Conservation (phyloP, 1,140 invertebrate species). For the Aphelenchoides fujianensis region DNA sequence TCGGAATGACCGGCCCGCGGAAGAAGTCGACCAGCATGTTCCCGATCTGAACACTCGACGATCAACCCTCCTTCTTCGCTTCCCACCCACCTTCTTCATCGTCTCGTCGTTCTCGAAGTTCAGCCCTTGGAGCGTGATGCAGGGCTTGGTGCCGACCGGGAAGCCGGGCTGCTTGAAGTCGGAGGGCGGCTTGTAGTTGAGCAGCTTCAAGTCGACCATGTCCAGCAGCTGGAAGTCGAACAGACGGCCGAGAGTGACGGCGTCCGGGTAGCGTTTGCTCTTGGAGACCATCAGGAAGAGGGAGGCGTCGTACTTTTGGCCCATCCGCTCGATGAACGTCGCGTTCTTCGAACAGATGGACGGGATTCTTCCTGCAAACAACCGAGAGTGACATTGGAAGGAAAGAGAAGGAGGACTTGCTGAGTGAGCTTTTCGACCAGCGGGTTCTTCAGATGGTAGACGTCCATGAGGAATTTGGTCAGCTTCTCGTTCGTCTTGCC, state of each 20-base stretch:
- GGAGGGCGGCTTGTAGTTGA: constrained; percentile 74
- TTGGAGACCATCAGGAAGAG: constrained; percentile 85
- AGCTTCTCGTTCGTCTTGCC: constrained; percentile 76
- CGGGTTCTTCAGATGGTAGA: constrained; percentile 68
- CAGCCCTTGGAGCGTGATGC: constrained; percentile 87
- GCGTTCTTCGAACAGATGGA: constrained; percentile 80
- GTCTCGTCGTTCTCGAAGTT: constrained; percentile 78
- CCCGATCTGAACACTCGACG: too few species aligned
- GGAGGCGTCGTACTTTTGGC: constrained; percentile 79
- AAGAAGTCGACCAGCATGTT: constrained; percentile 88
- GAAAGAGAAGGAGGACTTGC: constrained; percentile 36
- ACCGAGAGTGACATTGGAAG: constrained; percentile 6
- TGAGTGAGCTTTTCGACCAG: constrained; percentile 62
- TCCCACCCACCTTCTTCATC: constrained; percentile 72
- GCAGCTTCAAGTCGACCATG: constrained; percentile 90
- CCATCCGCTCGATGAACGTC: constrained; percentile 78
- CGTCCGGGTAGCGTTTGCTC: constrained; percentile 89
- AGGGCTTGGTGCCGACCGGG: constrained; percentile 79
- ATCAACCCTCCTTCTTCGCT: too few species aligned
- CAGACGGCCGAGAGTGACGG: constrained; percentile 80
- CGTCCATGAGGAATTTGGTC: constrained; percentile 77
- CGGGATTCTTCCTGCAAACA: constrained; percentile 72
- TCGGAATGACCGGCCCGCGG: constrained; percentile 76
- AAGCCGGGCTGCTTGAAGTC: constrained; percentile 80
- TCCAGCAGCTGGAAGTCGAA: constrained; percentile 86